Evolutionary conservation across 2,797 vertebrate genomes (phyloP).

Genomic region (Pempheris klunzingeri): DNA sequence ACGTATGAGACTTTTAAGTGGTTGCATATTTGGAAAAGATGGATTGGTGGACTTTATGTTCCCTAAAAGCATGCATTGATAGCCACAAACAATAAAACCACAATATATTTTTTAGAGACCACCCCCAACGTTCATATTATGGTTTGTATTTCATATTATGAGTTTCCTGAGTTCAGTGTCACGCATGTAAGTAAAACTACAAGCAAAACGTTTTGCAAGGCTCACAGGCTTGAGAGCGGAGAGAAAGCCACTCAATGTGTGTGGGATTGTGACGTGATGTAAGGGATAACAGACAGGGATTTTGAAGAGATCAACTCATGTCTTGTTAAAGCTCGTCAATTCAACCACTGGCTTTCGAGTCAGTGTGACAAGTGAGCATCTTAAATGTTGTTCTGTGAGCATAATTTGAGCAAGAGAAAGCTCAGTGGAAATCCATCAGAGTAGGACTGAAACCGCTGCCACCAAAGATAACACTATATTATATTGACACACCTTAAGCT

Average conservation of each 20-base stretch:
- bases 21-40: not conserved
- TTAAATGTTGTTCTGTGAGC: slow-evolving; percentile 1
- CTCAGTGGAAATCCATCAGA: not conserved
- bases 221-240: not conserved
- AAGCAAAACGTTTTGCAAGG: not conserved
- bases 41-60: not conserved
- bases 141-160: not conserved
- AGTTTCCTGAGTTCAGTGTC: not conserved
- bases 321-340: slow-evolving; percentile 12
- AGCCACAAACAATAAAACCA: not conserved
- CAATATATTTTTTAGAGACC: not conserved
- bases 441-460: not conserved
- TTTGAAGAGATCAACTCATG: not conserved
- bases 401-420: not conserved
- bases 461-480: not conserved
- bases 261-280: not conserved
- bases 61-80: too few species aligned
- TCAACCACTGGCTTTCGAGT: not conserved
- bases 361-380: not conserved
- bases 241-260: not conserved
- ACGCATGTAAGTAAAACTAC: not conserved
- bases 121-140: too few species aligned
- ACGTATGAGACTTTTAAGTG: not conserved
- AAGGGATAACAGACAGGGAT: slow-evolving; percentile 7
- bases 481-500: not conserved